These are phyloP conservation scores for Lithobates sylvaticus DNA, from an alignment of 2,797 vertebrate species.

Conservation along the genomic window DNA sequence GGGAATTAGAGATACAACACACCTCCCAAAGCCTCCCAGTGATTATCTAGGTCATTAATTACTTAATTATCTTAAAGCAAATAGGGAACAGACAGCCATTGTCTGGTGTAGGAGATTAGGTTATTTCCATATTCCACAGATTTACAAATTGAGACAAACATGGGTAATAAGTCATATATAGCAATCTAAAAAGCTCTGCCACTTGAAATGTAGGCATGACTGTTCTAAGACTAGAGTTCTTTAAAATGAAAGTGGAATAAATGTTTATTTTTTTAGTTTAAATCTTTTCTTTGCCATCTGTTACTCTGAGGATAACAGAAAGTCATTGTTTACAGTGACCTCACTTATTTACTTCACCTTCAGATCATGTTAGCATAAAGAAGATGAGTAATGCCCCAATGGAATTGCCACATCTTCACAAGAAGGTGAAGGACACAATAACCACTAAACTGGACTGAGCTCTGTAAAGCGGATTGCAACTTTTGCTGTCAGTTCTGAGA, in stretches of 20 bases:
- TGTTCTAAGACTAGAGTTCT: too few relatives aligned
- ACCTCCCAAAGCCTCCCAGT: neutral
- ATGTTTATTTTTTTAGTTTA: neutral
- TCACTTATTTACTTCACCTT: constrained; percentile 25
- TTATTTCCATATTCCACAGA: neutral
- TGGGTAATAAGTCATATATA: too few relatives aligned
- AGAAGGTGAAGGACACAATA: neutral
- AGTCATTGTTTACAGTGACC: constrained; percentile 33
- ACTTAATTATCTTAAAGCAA: neutral
- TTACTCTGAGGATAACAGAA: constrained; percentile 34
- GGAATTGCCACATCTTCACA: neutral
- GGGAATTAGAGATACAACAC: neutral
- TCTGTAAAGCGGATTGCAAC: too few relatives aligned
- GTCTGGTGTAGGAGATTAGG: neutral
- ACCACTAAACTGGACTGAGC: neutral
- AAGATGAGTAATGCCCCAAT: constrained; percentile 20
- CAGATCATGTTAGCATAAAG: constrained; percentile 14
- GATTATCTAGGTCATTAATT: neutral
- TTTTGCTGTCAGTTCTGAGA: too few relatives aligned
- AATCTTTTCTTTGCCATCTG: constrained; percentile 33
- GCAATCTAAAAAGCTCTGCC: too few relatives aligned
- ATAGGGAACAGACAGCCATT: neutral
- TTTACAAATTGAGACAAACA: too few relatives aligned
- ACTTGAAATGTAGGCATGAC: neutral
- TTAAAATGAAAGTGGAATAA: neutral